Base-by-base conservation (phyloP, 2,888 invertebrate genomes). In the Drosophila testacea region DNA sequence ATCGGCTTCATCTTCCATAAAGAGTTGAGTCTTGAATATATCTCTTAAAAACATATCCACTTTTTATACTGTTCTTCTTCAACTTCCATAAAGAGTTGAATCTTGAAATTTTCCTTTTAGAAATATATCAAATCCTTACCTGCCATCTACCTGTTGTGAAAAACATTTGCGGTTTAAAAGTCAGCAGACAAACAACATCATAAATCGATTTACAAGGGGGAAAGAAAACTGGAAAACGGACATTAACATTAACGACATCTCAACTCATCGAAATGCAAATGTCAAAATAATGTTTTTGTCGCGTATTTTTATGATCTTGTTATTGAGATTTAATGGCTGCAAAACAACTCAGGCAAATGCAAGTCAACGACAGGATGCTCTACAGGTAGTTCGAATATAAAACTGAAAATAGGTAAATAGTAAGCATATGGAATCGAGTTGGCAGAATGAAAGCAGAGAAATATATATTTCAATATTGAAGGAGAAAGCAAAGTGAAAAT, bases 291-390 rank as follows among this genome's bases (percentile, higher is more conserved):
- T 86, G 76, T 68, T 64, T 6, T 55, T 71, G 88, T 70, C 78
- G 88, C 69, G 16, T 48, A 76, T 73, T 73, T 88, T 88, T 81
- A 88, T 69, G 77, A 62, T 67, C 69, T 69, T 73, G 62, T 73
- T 81, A 81, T 88, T 66, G 77, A 46, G 59, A 73, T 81, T 84
- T 77, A 88, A 88, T 83, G 55, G 73, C 51, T 22, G 46, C 6
- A n/a, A 48, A 52, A 30, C n/a, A 38, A 36, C 11, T 7, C 30
- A 28, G 34, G 38, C 16, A 59, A 56, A 28, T 48, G 36, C 27
- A 13, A 55, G 44, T n/a, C 16, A 32, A 32, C 9, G 22, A n/a
- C 4, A 4, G 4, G 0, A 2, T 47, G 1, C 7, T 32, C 1
- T 0, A 27, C 65, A 76, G 71, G 70, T 76, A 73, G 39, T 16